Evolutionary conservation across 2,888 invertebrate species (phyloP).

Genomic region (Diarsia brunnea): DNA sequence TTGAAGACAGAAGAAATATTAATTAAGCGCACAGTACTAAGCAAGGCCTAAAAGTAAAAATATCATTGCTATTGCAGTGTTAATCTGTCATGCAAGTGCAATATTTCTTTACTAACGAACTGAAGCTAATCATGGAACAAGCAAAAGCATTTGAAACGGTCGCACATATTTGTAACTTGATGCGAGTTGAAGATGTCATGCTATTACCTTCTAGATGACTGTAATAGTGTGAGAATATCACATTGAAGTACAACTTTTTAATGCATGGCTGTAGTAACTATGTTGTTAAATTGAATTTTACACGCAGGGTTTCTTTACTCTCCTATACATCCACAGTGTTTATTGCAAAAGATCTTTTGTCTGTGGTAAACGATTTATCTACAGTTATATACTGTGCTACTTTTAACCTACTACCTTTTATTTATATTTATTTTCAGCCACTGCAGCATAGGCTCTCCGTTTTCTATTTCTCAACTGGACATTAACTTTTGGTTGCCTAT

Average conservation of each 20-base stretch:
- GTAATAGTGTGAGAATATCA: constrained; percentile 32
- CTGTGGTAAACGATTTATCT: neutral
- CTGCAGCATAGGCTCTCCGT: neutral
- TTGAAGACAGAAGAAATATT: neutral
- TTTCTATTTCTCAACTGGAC: neutral
- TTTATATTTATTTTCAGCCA: too few species aligned
- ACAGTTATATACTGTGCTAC: neutral
- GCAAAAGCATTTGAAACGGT: constrained; percentile 8
- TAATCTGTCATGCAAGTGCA: neutral
- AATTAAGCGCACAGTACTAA: neutral
- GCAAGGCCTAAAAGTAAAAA: neutral
- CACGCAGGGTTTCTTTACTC: neutral
- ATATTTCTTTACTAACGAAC: neutral
- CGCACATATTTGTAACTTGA: constrained; percentile 19
- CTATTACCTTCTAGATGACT: neutral
- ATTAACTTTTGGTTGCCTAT: too few species aligned
- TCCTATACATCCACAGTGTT: neutral
- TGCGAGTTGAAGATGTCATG: constrained; percentile 10
- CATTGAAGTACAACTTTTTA: neutral
- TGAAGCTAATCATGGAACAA: constrained; percentile 11
- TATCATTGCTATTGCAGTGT: neutral
- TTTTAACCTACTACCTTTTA: too few species aligned
- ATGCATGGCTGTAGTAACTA: neutral
- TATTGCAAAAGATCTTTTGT: neutral
- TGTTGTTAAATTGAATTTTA: constrained; percentile 6